These are phyloP conservation scores for Himalopsyche japonica DNA, from an alignment of 2,888 invertebrate genomes.

Conservation along the genomic window DNA sequence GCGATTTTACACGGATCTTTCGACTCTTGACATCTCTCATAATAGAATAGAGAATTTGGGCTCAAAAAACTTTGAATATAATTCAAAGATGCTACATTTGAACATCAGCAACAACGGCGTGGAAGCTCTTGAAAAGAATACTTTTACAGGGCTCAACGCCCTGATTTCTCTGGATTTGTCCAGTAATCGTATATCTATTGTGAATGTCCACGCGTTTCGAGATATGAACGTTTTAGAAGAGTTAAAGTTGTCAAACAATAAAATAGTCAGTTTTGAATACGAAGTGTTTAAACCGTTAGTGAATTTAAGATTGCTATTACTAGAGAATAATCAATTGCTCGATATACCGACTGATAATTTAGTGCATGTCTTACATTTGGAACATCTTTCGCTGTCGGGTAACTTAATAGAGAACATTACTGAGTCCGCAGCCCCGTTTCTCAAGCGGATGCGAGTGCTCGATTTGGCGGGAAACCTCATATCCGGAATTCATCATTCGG, in stretches of 20 bases:
- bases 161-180: constrained; percentile 73
- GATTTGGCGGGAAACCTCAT: constrained; percentile 78
- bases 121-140: constrained; percentile 71
- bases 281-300: constrained; percentile 71
- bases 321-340: constrained; percentile 78
- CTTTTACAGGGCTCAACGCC: constrained; percentile 73
- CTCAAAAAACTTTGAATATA: constrained; percentile 79
- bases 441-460: constrained; percentile 72
- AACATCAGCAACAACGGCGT: constrained; percentile 79
- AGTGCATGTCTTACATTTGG: constrained; percentile 67
- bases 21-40: constrained; percentile 78
- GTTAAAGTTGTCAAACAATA: constrained; percentile 76
- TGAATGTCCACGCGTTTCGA: constrained; percentile 76
- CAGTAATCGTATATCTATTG: constrained; percentile 73
- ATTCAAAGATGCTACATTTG: constrained; percentile 71
- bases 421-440: constrained; percentile 71
- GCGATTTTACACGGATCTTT: constrained; percentile 78
- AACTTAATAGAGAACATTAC: constrained; percentile 77
- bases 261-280: constrained; percentile 72
- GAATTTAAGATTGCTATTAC: constrained; percentile 70
- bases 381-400: constrained; percentile 74
- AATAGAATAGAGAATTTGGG: constrained; percentile 82
- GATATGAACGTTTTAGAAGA: constrained; percentile 74
- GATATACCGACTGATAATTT: constrained; percentile 75
- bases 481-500: constrained; percentile 68